Percentiles rank a stretch among this genome's conserved stretches.
phyloP scores from a whole-genome alignment of 2,797 vertebrate genomes.

The Pampus argenteus region DNA sequence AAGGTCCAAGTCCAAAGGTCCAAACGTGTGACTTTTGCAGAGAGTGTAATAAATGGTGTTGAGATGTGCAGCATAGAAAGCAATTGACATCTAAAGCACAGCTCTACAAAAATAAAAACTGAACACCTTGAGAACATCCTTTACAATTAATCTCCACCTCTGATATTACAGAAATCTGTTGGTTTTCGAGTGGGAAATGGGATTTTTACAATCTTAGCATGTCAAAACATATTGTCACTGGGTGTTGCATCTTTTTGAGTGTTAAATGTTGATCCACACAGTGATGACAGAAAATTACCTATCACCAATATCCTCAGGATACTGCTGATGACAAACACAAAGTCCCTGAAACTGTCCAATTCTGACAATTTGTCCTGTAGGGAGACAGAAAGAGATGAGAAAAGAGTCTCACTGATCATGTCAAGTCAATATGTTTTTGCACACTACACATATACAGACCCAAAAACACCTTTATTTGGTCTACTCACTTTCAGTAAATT shows the following conservation, averaged over 20 bases:
- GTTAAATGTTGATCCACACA: constrained; percentile 12
- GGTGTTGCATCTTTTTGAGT: neutral
- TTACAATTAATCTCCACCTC: constrained; percentile 1
- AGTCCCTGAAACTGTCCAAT: constrained; percentile 81
- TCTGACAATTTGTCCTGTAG: constrained; percentile 72
- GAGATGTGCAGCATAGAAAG: constrained; percentile 1
- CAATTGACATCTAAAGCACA: neutral
- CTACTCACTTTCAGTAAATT: neutral
- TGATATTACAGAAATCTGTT: constrained; percentile 23
- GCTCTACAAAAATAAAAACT: constrained; percentile 1
- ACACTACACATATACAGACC: neutral
- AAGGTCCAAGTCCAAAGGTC: too few species aligned
- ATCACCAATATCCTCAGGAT: constrained; percentile 80
- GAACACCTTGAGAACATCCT: constrained; percentile 30
- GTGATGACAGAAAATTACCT: constrained; percentile 62
- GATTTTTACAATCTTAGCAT: neutral
- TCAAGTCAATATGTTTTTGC: neutral
- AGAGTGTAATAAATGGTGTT: neutral
- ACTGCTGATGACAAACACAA: constrained; percentile 83
- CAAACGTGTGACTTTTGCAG: too few species aligned
- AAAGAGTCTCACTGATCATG: neutral
- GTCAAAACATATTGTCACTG: constrained; percentile 5
- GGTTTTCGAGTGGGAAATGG: constrained; percentile 8
- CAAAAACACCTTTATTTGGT: neutral
- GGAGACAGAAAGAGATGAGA: constrained; percentile 1